Evolutionary conservation across 2,888 invertebrate genomes (phyloP), one percentile per base, ranked within the genome.

Genomic region (Erannis defoliaria): DNA sequence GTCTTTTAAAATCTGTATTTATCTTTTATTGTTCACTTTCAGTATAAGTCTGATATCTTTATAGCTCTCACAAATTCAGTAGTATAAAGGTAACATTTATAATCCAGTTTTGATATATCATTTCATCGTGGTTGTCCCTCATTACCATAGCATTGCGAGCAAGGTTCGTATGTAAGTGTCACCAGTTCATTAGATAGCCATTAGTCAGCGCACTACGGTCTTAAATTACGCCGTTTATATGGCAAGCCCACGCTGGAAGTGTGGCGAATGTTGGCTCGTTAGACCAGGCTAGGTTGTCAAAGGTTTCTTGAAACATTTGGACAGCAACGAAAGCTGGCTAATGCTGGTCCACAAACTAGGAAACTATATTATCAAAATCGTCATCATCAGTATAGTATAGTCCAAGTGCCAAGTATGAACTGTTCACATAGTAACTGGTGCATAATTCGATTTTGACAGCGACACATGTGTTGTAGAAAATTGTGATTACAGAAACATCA

Each of bases 121-220:
- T 48, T 56, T 51, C 46, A 62, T 40, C 53, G 48, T 55, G 46
- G 18, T 40, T 26, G 51, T 53, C 38, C 42, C 42, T 62, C 56
- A 62, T 62, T 62, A 62, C 42, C 62, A 55, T 61, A 35, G 46
- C 62, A 53, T 51, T 42, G 51, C 45, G 70, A 66, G 59, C 73
- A 57, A 62, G 65, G 63, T 35, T 63, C 68, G 73, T 80, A 75
- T 78, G 71, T 78, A 80, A 71, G 74, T 79, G 89, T 90, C 88
- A 81, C 81, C 82, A 76, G 85, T 88, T 89, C 88, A 88, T 90
- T 90, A 89, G 87, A 80, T 78, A 74, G 57, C 72, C 82, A 88
- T 90, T 88, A 89, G 81, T 90, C 88, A 88, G 80, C 60, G 68
- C 35, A 14, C 45, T 37, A 78, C 74, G 72, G 76, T 78, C 78